Conservation (phyloP, 2,888 invertebrate genomes). For the Scaptomyza reducta region DNA sequence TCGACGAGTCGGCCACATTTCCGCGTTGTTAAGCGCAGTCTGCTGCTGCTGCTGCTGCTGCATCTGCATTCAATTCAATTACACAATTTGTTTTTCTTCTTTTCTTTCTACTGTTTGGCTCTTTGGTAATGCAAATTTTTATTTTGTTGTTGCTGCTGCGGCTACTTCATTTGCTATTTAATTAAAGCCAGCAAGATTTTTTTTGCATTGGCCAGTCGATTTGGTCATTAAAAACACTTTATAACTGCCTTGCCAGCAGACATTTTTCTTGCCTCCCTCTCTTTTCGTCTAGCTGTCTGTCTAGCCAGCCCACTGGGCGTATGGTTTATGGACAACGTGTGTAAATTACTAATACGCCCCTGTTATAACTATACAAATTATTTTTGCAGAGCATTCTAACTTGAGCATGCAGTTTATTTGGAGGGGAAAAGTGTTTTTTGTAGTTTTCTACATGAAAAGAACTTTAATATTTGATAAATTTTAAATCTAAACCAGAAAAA, state of each 20-base stretch:
- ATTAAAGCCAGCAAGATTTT: conserved; percentile 61
- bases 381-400: conserved; percentile 3
- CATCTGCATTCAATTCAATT: conserved; percentile 68
- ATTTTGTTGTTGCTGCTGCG: conserved; percentile 17
- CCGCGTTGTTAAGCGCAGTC: conserved; percentile 62
- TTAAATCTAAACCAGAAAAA: no score
- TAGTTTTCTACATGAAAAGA: no score
- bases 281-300: conserved; percentile 21
- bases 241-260: conserved; percentile 33
- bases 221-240: conserved; percentile 60
- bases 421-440: no score
- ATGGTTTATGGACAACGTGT: conserved; percentile 41
- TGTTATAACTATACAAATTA: conserved; percentile 23
- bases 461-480: no score
- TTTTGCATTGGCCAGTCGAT: conserved; percentile 43
- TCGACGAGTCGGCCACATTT: conserved; percentile 54
- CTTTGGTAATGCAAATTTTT: conserved; percentile 63
- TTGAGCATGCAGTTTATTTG: not conserved
- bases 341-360: conserved; percentile 73
- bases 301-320: conserved; percentile 49
- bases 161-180: conserved; percentile 51
- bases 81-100: conserved; percentile 38
- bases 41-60: conserved; percentile 25
- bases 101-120: conserved; percentile 18
- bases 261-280: not conserved